Evolutionary conservation across 2,888 invertebrate genomes (phyloP).

Genomic region (Drosophila pseudotalamancana): DNA sequence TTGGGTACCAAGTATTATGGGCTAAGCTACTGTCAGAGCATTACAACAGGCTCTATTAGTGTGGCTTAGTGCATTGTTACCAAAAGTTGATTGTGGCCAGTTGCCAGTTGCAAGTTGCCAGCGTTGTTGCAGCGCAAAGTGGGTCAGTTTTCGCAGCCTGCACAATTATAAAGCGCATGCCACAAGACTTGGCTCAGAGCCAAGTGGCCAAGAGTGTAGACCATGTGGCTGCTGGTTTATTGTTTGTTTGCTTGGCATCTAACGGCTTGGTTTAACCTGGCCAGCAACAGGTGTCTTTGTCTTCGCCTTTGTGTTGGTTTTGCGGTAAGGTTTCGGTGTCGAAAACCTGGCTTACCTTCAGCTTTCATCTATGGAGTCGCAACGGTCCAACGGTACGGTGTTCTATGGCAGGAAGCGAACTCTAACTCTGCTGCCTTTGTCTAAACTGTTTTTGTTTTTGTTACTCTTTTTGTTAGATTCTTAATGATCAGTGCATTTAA

Average conservation of each 20-base stretch:
- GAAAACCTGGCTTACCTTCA: constrained; percentile 78
- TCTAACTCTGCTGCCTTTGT: constrained; percentile 46
- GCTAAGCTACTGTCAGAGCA: constrained; percentile 30
- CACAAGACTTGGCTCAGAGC: constrained; percentile 31
- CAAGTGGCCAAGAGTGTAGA: not conserved
- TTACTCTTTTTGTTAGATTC: constrained; percentile 36
- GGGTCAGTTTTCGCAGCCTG: constrained; percentile 63
- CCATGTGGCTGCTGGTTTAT: constrained; percentile 39
- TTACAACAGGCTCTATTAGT: constrained; percentile 39
- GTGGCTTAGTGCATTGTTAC: constrained; percentile 26
- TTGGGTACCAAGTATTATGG: constrained; percentile 4
- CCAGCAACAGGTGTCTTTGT: constrained; percentile 67
- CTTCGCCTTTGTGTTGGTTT: constrained; percentile 25
- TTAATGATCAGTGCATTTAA: constrained; percentile 71
- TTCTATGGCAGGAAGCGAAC: constrained; percentile 61
- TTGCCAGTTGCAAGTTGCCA: constrained; percentile 5
- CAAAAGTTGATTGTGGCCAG: constrained; percentile 20
- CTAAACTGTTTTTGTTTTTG: constrained; percentile 44
- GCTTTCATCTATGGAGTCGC: constrained; percentile 29
- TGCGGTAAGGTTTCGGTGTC: constrained; percentile 44
- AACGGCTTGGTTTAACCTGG: constrained; percentile 10
- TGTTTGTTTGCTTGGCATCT: constrained; percentile 35
- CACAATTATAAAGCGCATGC: constrained; percentile 72
- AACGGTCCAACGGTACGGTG: constrained; percentile 22
- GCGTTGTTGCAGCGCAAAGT: constrained; percentile 45